These are phyloP conservation scores for Yponomeuta malinellus DNA, from an alignment of 2,888 invertebrate species.

Conservation along the genomic window DNA sequence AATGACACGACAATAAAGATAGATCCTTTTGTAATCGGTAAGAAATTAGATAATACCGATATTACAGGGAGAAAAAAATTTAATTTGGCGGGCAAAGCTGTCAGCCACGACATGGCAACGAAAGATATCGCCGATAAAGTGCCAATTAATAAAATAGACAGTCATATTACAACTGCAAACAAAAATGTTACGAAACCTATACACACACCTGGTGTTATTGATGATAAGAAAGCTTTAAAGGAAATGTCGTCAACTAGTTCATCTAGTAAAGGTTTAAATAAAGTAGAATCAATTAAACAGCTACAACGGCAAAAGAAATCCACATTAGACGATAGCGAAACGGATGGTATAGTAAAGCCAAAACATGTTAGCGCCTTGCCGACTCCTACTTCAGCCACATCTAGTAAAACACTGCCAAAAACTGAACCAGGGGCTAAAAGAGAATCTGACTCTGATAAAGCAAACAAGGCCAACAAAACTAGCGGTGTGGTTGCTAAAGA, in stretches of 20 bases:
- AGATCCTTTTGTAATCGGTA: conserved; percentile 5
- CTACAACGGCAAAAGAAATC: conserved; percentile 42
- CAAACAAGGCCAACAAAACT: background rate
- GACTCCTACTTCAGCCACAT: background rate
- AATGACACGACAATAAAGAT: conserved; percentile 13
- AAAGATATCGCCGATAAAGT: background rate
- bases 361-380: background rate
- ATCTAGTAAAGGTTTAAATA: conserved; percentile 5
- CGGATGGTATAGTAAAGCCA: background rate
- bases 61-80: background rate
- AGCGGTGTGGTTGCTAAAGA: background rate
- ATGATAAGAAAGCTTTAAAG: background rate
- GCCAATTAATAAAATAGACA: background rate
- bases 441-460: conserved; percentile 9
- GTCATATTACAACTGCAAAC: conserved; percentile 4
- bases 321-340: conserved; percentile 24
- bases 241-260: background rate
- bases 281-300: conserved; percentile 30
- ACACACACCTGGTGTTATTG: background rate
- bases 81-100: background rate
- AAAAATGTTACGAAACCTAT: conserved; percentile 23
- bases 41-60: background rate
- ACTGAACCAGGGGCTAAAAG: conserved; percentile 20
- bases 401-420: conserved; percentile 25
- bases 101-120: background rate